A percentile compares a stretch with the other conserved stretches of the same genome.
Evolutionary conservation across 2,888 invertebrate species (phyloP).

Genomic region (Cheilosia pagana): DNA sequence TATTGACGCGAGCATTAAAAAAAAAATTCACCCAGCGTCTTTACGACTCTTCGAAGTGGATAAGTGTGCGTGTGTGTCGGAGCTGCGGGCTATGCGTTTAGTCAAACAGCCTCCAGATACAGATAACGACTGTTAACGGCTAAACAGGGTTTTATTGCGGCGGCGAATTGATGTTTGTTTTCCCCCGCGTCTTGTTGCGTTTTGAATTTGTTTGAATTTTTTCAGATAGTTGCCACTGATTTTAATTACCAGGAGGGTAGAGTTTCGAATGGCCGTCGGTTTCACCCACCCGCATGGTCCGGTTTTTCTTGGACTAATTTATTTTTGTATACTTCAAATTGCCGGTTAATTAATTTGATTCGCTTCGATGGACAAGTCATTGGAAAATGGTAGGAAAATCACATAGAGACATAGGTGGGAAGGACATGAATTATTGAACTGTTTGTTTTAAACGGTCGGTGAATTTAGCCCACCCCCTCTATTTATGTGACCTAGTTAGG

Average conservation of each 20-base stretch:
- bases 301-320: background rate
- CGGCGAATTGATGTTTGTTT: constrained; percentile 47
- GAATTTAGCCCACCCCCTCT: too few relatives aligned
- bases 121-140: constrained; percentile 47
- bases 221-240: constrained; percentile 14
- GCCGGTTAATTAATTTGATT: constrained; percentile 36
- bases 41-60: constrained; percentile 41
- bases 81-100: constrained; percentile 27
- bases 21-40: constrained; percentile 20
- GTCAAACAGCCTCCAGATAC: constrained; percentile 34
- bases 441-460: too few relatives aligned
- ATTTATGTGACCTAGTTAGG: too few relatives aligned
- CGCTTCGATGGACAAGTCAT: constrained; percentile 10
- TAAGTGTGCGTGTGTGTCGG: background rate
- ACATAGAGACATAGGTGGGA: background rate
- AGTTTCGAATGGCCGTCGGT: background rate
- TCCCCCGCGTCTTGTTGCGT: background rate
- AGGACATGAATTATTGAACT: background rate
- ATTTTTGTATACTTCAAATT: constrained; percentile 10
- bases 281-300: constrained; percentile 7
- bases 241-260: constrained; percentile 26
- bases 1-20: constrained; percentile 46
- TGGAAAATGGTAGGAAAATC: background rate
- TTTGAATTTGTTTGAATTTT: constrained; percentile 10
- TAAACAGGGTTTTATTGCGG: constrained; percentile 42